Evolutionary conservation across 2,888 invertebrate genomes (phyloP), one percentile per base, ranked within the genome.

Genomic region (Kuschelorhynchus macadamiae): DNA sequence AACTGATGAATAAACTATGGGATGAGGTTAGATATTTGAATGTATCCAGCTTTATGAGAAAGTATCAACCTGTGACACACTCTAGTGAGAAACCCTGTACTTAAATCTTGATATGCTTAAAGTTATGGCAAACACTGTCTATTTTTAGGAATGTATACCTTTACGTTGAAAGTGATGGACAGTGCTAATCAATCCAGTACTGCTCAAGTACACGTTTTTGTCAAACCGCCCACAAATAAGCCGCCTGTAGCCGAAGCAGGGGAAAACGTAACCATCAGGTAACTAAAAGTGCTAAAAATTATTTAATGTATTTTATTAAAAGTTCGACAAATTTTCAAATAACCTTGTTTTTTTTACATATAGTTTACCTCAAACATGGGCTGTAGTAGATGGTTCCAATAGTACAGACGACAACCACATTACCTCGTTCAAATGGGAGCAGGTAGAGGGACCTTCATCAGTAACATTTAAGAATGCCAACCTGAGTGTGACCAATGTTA

Each of bases 131-230:
- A n/a, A n/a, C n/a, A n/a, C n/a, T n/a, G n/a, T n/a, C n/a, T n/a
- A n/a, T n/a, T 67, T 65, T 17, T 42, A 71, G 71, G 97, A 44
- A 93, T 96, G 85, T 98, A 97, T 81, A 95, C 95, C 0, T 97
- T 97, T 84, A 92, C 93, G 4, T 85, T 97, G 44, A 95, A 94
- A 85, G 97, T 97, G 25, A 96, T 94, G 0, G 97, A 98, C 79
- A 92, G 93, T 56, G 93, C 94, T 0, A 93, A 93, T 2, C 97
- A 97, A 84, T 91, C 90, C 1, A 94, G 94, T 32, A 90, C 91
- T 0, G 95, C 96, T 0, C 81, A 81, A 72, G 95, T 96, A 0
- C 95, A 94, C 79, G 96, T 97, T 1, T 96, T 96, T 82, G 97
- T 97, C 0, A 96, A 96, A 82, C 93, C 93, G 0, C 93, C 94